Evolutionary conservation across 2,888 invertebrate genomes (phyloP).

Genomic region (Lomographa bimaculata): DNA sequence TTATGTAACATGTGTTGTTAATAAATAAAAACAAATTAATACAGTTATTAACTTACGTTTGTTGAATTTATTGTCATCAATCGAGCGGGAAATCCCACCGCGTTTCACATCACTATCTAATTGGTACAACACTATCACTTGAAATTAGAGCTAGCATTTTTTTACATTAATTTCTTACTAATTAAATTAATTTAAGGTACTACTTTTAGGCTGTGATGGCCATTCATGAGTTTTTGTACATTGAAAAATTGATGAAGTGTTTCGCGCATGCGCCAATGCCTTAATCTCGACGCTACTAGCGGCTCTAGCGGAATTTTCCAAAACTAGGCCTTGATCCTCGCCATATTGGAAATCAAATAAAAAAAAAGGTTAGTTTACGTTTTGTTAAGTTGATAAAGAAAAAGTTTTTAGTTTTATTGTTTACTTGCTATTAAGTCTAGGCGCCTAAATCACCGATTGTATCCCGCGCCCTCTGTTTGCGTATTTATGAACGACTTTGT

Average conservation of each 20-base stretch:
- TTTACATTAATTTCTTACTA: constrained; percentile 61
- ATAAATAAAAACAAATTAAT: constrained; percentile 47
- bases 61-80: constrained; percentile 65
- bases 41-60: constrained; percentile 53
- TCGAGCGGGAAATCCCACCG: constrained; percentile 53
- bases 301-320: constrained; percentile 41
- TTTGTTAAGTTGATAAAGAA: too few species aligned
- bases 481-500: neutral
- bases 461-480: constrained; percentile 17
- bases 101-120: constrained; percentile 71
- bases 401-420: too few species aligned
- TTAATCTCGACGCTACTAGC: constrained; percentile 34
- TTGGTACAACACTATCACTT: constrained; percentile 62
- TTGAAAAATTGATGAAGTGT: constrained; percentile 55
- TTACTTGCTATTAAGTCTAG: too few species aligned
- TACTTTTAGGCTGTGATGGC: constrained; percentile 65
- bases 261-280: constrained; percentile 67
- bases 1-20: constrained; percentile 28
- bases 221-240: constrained; percentile 77
- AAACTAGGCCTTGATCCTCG: constrained; percentile 7
- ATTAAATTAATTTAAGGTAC: constrained; percentile 47
- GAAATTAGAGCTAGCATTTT: constrained; percentile 67
- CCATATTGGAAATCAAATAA: too few species aligned
- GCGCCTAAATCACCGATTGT: too few species aligned
- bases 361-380: too few species aligned